Evolutionary conservation across 2,888 invertebrate species (phyloP), one percentile per base, ranked within the genome.

Genomic region (Rhabditoides inermis): DNA sequence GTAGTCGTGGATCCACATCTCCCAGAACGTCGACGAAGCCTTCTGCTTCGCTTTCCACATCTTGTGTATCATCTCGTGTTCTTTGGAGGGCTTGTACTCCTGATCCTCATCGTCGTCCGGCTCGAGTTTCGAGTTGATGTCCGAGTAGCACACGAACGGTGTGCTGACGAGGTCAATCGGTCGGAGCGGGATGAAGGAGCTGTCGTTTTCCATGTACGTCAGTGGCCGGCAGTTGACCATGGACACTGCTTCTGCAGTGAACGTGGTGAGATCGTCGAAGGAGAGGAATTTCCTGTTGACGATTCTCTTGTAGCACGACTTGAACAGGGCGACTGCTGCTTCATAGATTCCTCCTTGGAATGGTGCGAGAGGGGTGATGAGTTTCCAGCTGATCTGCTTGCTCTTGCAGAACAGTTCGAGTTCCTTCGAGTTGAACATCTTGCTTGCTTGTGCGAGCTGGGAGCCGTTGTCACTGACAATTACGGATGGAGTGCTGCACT

Each of bases 331-430:
- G 12, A 78, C 66, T 5, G 79, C 53, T 18, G 77, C 60, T 57
- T 79, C 78, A 70, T 76, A 80, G 63, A 72, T 77, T 36, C 79
- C 78, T 46, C 78, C 78, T 78, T 77, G 77, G 78, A 78, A 79
- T 2, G 78, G 59, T 5, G 77, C 75, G 0, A 67, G 57, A 3
- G 77, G 77, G 5, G 77, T 74, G 41, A 75, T 79, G 56, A 79
- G 79, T n/a, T 56, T 58, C 67, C 70, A 70, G 6, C 48, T 10
- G 23, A 68, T 70, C 20, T 46, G 32, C 32, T 32, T 32, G 32
- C 7, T 32, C 32, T 10, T 7, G 15, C 10, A 32, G 32, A 15
- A 10, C 32, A 32, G 7, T 32, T 7, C 7, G 10, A 10, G 32
- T 7, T 10, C 32, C 15, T 7, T 32, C 32, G 32, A 15, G 32